phyloP scores from a whole-genome alignment of 2,888 invertebrate genomes.

The Embidobia sp. region DNA sequence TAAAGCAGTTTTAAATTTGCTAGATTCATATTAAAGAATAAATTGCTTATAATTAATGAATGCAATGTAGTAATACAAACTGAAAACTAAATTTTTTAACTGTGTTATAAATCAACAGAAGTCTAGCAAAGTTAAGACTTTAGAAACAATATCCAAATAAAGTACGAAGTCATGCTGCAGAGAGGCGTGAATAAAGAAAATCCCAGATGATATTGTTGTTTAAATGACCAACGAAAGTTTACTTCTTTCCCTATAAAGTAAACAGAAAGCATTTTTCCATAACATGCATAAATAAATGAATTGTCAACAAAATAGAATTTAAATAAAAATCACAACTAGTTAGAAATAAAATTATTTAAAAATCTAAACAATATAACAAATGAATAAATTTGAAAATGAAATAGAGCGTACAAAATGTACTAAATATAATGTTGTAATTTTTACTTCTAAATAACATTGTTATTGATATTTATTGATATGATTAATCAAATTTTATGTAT shows the following conservation, averaged over 20 bases:
- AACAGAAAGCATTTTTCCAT: constrained; percentile 29
- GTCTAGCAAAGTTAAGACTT: constrained; percentile 26
- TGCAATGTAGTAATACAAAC: no score
- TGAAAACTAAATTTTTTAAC: no score
- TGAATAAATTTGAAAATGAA: no score
- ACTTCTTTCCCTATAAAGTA: constrained; percentile 52
- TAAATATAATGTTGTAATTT: no score
- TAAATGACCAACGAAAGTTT: constrained; percentile 46
- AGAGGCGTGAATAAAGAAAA: constrained; percentile 12
- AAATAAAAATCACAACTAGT: not conserved
- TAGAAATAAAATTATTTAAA: not conserved
- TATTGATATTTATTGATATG: no score
- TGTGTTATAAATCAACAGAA: not conserved
- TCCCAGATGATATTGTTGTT: constrained; percentile 31
- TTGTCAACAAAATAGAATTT: not conserved
- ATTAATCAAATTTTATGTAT: not conserved
- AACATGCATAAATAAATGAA: constrained; percentile 28
- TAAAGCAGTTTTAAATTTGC: not conserved
- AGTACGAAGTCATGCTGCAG: constrained; percentile 32
- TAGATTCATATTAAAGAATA: no score
- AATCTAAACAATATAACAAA: no score
- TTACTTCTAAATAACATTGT: not conserved
- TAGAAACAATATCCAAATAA: constrained; percentile 8
- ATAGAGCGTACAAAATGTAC: no score
- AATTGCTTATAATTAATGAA: no score